Conservation (phyloP, 2,888 invertebrate genomes). For the Drepana falcataria region DNA sequence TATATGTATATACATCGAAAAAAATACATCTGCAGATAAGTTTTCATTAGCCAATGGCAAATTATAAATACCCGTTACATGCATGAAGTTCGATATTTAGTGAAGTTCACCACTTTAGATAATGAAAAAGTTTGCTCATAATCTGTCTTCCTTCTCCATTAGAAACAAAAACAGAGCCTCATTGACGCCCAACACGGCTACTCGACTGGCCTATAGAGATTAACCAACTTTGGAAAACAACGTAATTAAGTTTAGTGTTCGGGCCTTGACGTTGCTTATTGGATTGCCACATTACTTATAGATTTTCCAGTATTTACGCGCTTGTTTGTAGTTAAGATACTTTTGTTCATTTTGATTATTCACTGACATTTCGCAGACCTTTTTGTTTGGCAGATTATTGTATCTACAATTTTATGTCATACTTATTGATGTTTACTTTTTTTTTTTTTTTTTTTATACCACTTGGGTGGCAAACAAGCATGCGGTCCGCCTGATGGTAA, state of each 20-base stretch:
- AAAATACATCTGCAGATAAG: too few relatives aligned
- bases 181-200: constrained; percentile 27
- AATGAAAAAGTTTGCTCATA: constrained; percentile 45
- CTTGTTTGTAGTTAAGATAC: background rate
- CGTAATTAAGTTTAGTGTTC: constrained; percentile 48
- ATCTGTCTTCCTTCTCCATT: constrained; percentile 36
- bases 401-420: too few relatives aligned
- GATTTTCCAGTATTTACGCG: constrained; percentile 22
- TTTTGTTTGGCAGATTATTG: too few relatives aligned
- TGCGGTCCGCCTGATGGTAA: too few relatives aligned
- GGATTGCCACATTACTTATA: constrained; percentile 33
- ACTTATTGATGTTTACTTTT: too few relatives aligned
- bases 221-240: constrained; percentile 51
- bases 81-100: background rate
- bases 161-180: constrained; percentile 38
- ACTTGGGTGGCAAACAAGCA: too few relatives aligned
- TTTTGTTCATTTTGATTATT: background rate
- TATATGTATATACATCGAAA: too few relatives aligned
- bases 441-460: too few relatives aligned
- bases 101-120: constrained; percentile 10
- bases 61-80: background rate
- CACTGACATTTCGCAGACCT: background rate
- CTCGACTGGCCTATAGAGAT: constrained; percentile 47
- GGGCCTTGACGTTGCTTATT: constrained; percentile 37
- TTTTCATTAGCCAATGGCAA: too few relatives aligned